Percentiles rank a stretch among this genome's conserved stretches.
Evolutionary conservation across 2,888 invertebrate species (phyloP).

Genomic region (Cetonia aurata): DNA sequence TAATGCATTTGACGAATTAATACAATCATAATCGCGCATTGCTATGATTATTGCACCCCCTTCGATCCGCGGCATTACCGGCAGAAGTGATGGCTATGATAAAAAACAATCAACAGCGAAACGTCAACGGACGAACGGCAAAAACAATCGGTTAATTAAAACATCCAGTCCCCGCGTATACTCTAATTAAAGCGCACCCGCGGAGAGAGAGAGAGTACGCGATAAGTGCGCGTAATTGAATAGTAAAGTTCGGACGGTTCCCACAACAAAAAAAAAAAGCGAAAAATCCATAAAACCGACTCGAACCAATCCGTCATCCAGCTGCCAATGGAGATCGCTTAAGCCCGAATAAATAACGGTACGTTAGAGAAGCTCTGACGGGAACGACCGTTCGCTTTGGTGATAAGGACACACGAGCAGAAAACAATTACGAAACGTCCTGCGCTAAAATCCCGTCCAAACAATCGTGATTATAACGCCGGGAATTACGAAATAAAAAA

Average conservation of each 20-base stretch:
- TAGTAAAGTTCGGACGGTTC: constrained; percentile 5
- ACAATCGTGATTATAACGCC: constrained; percentile 30
- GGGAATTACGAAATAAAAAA: constrained; percentile 10
- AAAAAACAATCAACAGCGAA: constrained; percentile 14
- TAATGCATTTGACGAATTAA: too few relatives aligned
- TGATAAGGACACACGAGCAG: background rate
- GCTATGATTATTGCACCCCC: constrained; percentile 1
- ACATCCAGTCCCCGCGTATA: background rate
- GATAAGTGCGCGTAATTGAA: constrained; percentile 38
- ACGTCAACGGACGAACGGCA: constrained; percentile 7
- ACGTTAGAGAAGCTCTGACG: background rate
- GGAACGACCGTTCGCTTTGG: background rate
- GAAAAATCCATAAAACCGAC: constrained; percentile 31
- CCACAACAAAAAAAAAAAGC: constrained; percentile 9
- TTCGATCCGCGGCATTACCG: background rate
- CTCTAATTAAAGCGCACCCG: constrained; percentile 23
- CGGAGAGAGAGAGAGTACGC: background rate
- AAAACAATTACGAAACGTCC: constrained; percentile 27
- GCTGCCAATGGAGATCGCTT: constrained; percentile 26
- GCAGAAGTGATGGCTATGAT: background rate
- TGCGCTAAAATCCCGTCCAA: constrained; percentile 26
- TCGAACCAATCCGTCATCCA: constrained; percentile 36
- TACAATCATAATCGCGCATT: constrained; percentile 8
- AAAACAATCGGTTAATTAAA: constrained; percentile 25
- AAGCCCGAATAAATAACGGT: constrained; percentile 30